These are phyloP conservation scores for Harpalus rufipes DNA, from an alignment of 2,888 invertebrate genomes.

Conservation along the genomic window DNA sequence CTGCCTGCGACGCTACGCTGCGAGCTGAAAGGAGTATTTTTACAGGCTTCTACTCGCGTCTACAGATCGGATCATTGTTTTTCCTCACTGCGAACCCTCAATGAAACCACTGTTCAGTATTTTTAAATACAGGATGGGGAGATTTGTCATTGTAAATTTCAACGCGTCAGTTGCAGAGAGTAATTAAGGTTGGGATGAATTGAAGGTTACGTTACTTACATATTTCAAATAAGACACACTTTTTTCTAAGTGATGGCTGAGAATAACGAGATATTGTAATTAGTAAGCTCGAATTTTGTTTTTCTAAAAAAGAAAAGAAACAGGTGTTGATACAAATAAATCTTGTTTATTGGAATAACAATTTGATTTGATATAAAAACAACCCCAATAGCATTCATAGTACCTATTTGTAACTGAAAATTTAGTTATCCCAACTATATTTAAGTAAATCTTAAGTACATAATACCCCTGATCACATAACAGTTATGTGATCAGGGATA, in stretches of 20 bases:
- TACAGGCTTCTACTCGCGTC: constrained; percentile 13
- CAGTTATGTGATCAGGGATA: too few species aligned
- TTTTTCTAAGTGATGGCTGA: background rate
- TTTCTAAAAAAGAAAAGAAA: background rate
- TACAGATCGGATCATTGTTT: constrained; percentile 36
- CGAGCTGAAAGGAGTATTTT: constrained; percentile 43
- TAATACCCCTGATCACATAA: too few species aligned
- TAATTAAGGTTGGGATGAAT: constrained; percentile 6
- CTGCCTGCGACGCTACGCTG: constrained; percentile 68
- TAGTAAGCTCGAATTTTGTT: background rate
- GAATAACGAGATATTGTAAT: background rate
- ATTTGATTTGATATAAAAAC: too few species aligned
- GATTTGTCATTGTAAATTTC: constrained; percentile 35
- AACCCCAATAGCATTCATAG: too few species aligned
- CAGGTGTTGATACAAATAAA: background rate
- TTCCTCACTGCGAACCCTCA: constrained; percentile 25
- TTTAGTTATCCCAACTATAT: too few species aligned
- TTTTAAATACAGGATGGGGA: constrained; percentile 39
- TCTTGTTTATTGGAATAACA: too few species aligned
- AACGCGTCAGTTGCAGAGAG: background rate
- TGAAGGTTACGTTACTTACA: constrained; percentile 3
- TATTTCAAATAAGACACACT: background rate
- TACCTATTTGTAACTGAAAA: too few species aligned
- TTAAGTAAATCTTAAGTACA: too few species aligned
- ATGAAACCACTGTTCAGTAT: constrained; percentile 43